Evolutionary conservation across 2,888 invertebrate genomes (phyloP).

Genomic region (Drosophila colorata): DNA sequence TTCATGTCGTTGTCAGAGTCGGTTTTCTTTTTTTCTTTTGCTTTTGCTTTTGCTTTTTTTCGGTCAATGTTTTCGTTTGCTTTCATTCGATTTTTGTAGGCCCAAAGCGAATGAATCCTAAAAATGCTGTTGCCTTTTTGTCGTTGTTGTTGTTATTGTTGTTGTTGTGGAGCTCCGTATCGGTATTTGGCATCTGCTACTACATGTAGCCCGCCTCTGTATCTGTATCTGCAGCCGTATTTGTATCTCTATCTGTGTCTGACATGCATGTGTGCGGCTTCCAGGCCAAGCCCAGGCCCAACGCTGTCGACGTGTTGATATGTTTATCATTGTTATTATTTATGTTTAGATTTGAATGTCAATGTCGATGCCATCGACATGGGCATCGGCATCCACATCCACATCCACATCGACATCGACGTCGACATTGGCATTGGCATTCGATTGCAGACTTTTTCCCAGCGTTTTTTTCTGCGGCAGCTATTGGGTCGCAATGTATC

Average conservation of each 20-base stretch:
- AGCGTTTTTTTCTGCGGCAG: slow-evolving; percentile 5
- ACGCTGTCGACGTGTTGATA: slow-evolving; percentile 72
- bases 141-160: slow-evolving; percentile 6
- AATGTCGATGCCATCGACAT: slow-evolving; percentile 64
- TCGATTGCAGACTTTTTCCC: slow-evolving; percentile 23
- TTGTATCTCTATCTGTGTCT: slow-evolving; percentile 23
- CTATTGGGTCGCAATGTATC: slow-evolving; percentile 5
- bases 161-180: slow-evolving; percentile 30
- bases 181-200: slow-evolving; percentile 61
- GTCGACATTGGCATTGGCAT: slow-evolving; percentile 30
- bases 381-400: slow-evolving; percentile 18
- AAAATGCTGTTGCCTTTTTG: slow-evolving; percentile 67
- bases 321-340: slow-evolving; percentile 82
- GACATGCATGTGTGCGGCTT: slow-evolving; percentile 51
- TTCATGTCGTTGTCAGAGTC: slow-evolving; percentile 56
- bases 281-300: slow-evolving; percentile 36
- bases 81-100: slow-evolving; percentile 64
- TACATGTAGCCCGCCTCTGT: slow-evolving; percentile 38
- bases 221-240: slow-evolving; percentile 28
- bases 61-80: slow-evolving; percentile 39
- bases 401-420: slow-evolving; percentile 28
- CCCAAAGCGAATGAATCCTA: slow-evolving; percentile 70
- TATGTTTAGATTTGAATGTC: slow-evolving; percentile 82
- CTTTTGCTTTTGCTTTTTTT: slow-evolving; percentile 5
- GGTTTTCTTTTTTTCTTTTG: slow-evolving; percentile 19